Conservation (phyloP, 1,140 invertebrate genomes). For the Ptiloglossa arizonensis region DNA sequence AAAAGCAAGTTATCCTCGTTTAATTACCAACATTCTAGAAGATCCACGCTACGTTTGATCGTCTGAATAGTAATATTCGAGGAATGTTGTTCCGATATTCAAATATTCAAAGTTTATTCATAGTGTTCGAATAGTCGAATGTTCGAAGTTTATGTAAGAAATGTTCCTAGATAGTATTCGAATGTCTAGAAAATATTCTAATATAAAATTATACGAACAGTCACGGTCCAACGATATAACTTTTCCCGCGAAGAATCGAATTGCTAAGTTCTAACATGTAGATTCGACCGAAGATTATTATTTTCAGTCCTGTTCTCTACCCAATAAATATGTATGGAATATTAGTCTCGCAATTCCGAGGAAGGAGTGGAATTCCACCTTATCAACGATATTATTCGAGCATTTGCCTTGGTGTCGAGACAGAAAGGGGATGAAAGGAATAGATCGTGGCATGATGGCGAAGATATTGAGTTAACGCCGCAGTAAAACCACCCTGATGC, state of each 20-base stretch:
- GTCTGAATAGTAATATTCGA: no score
- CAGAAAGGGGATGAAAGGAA: slow-evolving; percentile 56
- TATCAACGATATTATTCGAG: slow-evolving; percentile 34
- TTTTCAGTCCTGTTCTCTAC: not conserved
- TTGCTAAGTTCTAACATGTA: not conserved
- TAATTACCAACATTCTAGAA: no score
- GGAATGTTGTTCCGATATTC: no score
- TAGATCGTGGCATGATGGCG: slow-evolving; percentile 56
- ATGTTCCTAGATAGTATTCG: no score
- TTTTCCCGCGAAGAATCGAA: not conserved
- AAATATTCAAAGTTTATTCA: no score
- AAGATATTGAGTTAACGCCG: slow-evolving; percentile 64
- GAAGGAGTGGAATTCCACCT: not conserved
- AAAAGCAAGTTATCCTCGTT: no score
- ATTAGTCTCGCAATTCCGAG: not conserved
- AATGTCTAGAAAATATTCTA: no score
- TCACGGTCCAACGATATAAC: no score
- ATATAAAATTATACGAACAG: no score
- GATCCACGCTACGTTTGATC: no score
- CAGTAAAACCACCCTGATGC: slow-evolving; percentile 61
- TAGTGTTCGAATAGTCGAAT: no score
- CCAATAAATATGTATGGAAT: slow-evolving; percentile 33
- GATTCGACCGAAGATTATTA: not conserved
- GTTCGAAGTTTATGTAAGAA: no score
- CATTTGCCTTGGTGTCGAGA: slow-evolving; percentile 37